Conservation (phyloP, 1,140 invertebrate species). For the Chironomus striatipennis region DNA sequence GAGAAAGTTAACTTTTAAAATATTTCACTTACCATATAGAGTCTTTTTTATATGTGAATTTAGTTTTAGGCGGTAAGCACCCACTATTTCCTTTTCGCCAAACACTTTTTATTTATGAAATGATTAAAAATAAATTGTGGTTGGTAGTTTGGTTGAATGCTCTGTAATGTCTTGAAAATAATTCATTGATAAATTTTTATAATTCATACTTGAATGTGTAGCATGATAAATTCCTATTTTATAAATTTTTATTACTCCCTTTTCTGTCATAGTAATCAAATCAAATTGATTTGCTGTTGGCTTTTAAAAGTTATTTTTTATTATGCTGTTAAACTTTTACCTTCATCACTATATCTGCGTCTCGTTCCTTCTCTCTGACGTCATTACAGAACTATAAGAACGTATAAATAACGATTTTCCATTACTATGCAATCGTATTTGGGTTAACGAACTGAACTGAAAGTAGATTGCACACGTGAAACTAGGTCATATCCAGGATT, state of each 20-base stretch:
- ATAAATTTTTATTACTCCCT: too few relatives aligned
- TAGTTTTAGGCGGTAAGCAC: not conserved
- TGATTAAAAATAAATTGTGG: not conserved
- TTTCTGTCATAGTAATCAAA: too few relatives aligned
- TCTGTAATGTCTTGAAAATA: too few relatives aligned
- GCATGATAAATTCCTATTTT: too few relatives aligned
- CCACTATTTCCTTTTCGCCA: conserved; percentile 9
- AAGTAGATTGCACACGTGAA: not conserved
- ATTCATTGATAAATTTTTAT: too few relatives aligned
- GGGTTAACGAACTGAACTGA: not conserved
- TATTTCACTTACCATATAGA: not conserved
- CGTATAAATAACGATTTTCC: not conserved
- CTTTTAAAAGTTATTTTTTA: too few relatives aligned
- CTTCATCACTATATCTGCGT: too few relatives aligned
- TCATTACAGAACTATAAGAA: not conserved
- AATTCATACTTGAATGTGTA: too few relatives aligned
- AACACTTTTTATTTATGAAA: not conserved
- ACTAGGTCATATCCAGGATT: not conserved
- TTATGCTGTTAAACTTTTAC: too few relatives aligned
- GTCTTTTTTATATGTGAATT: not conserved
- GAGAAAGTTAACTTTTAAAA: conserved; percentile 7
- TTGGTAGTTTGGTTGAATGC: too few relatives aligned
- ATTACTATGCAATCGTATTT: not conserved
- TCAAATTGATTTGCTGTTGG: too few relatives aligned
- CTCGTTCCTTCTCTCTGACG: not conserved